A percentile compares a stretch with the other conserved stretches of the same genome.
Evolutionary conservation across 2,888 invertebrate species (phyloP).

Genomic region (Incurvaria masculella): DNA sequence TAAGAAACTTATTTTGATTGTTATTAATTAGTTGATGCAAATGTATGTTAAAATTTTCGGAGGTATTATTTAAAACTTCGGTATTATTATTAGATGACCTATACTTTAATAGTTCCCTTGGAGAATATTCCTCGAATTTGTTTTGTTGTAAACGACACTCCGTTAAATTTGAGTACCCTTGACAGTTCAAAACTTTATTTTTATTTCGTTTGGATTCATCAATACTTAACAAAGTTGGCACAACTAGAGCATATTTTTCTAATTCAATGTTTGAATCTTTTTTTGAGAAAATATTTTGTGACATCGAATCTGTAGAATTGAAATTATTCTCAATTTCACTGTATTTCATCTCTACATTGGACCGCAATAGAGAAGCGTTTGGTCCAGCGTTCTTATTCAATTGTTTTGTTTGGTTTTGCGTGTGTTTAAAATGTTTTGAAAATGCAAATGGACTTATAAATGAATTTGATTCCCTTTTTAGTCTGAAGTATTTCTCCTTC

Average conservation of each 20-base stretch:
- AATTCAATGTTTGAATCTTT: too few relatives aligned
- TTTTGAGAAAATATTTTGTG: too few relatives aligned
- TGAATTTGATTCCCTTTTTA: neutral
- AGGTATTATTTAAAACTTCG: too few relatives aligned
- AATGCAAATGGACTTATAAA: neutral
- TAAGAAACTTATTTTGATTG: too few relatives aligned
- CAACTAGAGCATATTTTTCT: too few relatives aligned
- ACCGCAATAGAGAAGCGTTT: neutral
- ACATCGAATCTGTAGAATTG: too few relatives aligned
- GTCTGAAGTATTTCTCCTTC: too few relatives aligned
- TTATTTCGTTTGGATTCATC: neutral
- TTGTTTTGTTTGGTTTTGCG: neutral
- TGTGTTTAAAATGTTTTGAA: neutral
- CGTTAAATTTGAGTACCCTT: neutral
- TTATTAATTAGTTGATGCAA: too few relatives aligned
- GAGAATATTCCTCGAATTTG: neutral
- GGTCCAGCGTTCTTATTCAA: neutral
- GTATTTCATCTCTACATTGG: neutral
- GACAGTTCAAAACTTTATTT: neutral
- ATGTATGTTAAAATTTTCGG: too few relatives aligned
- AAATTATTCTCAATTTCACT: neutral
- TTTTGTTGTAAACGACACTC: neutral
- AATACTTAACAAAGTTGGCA: too few relatives aligned
- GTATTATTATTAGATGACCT: too few relatives aligned
- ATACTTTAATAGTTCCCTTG: too few relatives aligned